phyloP scores from a whole-genome alignment of 37 sponge, comb jelly and placozoan species.

The Bolinopsis microptera region DNA sequence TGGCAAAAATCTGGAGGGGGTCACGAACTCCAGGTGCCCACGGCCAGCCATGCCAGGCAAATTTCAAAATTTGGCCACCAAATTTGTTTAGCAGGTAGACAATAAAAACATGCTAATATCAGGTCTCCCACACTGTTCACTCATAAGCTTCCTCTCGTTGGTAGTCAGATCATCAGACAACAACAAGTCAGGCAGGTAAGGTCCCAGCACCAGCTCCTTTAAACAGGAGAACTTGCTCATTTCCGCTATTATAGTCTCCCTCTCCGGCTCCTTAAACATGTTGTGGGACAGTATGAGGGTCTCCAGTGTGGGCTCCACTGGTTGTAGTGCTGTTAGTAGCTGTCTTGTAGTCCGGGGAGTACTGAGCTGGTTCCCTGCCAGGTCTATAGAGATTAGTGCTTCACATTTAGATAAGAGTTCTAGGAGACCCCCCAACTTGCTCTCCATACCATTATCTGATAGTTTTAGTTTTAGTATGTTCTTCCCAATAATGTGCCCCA shows the following conservation, averaged over 20 bases:
- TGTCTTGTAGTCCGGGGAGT: background rate
- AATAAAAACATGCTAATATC: slow-evolving; percentile 28
- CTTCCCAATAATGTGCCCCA: background rate
- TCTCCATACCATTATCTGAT: slow-evolving; percentile 4
- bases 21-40: too few species aligned
- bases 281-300: slow-evolving; percentile 20
- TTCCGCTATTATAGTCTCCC: background rate
- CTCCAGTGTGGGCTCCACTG: slow-evolving; percentile 13
- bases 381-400: background rate
- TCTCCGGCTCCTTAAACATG: slow-evolving; percentile 5
- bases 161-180: background rate
- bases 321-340: background rate
- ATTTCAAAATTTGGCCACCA: too few species aligned
- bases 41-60: too few species aligned
- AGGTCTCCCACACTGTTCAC: slow-evolving; percentile 38
- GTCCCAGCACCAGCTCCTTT: background rate
- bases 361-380: background rate
- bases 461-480: background rate
- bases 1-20: too few species aligned
- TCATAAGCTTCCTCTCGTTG: slow-evolving; percentile 14
- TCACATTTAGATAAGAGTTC: background rate
- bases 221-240: slow-evolving; percentile 1
- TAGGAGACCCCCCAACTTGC: background rate
- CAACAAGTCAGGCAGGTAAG: slow-evolving; percentile 47
- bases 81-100: too few species aligned